Base-by-base conservation (phyloP, 2,797 vertebrate species). In the Myotis myotis region DNA sequence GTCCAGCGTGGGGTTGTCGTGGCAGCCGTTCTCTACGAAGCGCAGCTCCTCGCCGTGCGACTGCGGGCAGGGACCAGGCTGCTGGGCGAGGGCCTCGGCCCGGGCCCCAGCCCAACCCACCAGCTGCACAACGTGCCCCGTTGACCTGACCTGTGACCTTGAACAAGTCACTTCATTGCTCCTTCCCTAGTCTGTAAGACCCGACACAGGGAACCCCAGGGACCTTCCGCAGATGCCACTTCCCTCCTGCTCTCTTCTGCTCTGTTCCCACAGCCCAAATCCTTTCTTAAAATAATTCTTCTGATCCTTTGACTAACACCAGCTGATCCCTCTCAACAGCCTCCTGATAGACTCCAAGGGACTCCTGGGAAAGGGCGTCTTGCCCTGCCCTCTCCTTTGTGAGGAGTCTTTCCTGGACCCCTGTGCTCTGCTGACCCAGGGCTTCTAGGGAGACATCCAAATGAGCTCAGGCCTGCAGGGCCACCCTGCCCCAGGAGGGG, bases 1-100 rank as follows among this genome's bases (percentile, higher is more conserved):
- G 13, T 99, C 99, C 98, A 99, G 97, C 55, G 99, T 99, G 92
- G 99, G 99, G 98, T 99, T 99, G 98, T 99, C 99, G 80, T 99
- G 99, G 98, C 99, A 99, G 98, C 99, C 99, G 0, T 99, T 99
- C 98, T 99, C 99, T 95, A 99, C 99, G 96, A 99, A 99, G 97
- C 99, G 99, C 97, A 99, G 99, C 97, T 99, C 99, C 97, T 99
- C 99, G 0, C 98, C 99, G 0, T 98, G 99, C 0, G 99, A 99
- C 99, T 99, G 95, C 55, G 72, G 79, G 62, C 60, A 47, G 0
- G 81, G 90, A 87, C 51, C 84, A 38, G 71, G 75, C 23, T 7
- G 64, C 47, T 93, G 79, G 85, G 51, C 30, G 5, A 3, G 66
- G 1, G 25, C 60, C 22, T 17, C 8, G 10, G 10, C 30, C 53